Evolutionary conservation across 2,888 invertebrate genomes (phyloP), one percentile per base, ranked within the genome.

Genomic region (Chrysina gloriosa): DNA sequence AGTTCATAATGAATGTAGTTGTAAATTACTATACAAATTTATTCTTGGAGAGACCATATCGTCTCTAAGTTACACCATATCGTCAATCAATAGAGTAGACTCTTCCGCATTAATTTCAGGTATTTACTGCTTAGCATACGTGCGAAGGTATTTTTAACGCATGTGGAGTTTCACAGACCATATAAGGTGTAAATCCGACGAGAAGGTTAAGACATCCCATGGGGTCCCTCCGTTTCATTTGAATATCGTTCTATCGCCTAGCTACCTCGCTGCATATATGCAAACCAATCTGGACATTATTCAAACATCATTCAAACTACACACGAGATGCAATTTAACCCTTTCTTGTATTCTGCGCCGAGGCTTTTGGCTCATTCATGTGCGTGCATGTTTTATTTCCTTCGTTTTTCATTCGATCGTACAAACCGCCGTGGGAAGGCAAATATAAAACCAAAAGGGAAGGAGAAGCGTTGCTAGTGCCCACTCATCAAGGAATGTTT

Each of bases 401-500:
- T 54, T 16, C 54, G 23, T 48, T 48, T 48, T 25, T 54, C 23
- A 27, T 50, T 50, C 27, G 39, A 31, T 6, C 14, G 25, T 39
- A 39, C 39, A 58, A 58, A 58, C 71, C 68, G 71, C 71, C 75
- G 75, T 76, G 75, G 75, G 75, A 76, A 76, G 75, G 69, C 71
- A 75, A 74, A 75, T 74, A 75, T 65, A 67, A 65, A 61, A 69
- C 69, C 47, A 45, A 27, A 67, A 65, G 65, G 65, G 65, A 67
- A 67, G 70, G 69, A 72, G 71, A 69, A 63, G 65, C 68, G 67
- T 67, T 69, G 69, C 68, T 71, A 70, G 64, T 52, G 71, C 75
- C 74, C 76, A 74, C 74, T 75, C 73, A 69, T 68, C 61, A 66
- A 67, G 66, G 72, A 76, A 76, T 76, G 75, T 75, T 76, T 67